Conservation (phyloP, 2,888 invertebrate species). For the Drosophila lutescens region DNA sequence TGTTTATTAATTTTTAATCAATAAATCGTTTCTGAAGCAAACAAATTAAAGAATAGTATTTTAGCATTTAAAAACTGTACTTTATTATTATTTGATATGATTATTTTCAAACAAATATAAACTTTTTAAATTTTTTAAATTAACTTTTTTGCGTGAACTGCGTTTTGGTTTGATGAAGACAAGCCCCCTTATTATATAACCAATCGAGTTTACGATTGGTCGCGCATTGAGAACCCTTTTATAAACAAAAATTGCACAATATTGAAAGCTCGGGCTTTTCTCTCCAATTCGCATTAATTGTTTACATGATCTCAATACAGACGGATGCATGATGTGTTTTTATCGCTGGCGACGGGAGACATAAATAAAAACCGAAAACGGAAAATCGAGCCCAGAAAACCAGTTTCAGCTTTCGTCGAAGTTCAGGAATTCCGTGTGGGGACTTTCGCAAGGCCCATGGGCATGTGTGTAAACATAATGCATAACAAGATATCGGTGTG, state of each 20-base stretch:
- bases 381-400: slow-evolving; percentile 29
- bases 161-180: background rate
- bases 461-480: slow-evolving; percentile 33
- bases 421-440: slow-evolving; percentile 60
- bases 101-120: no score
- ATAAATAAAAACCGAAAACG: slow-evolving; percentile 17
- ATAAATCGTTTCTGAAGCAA: no score
- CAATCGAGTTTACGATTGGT: slow-evolving; percentile 5
- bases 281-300: slow-evolving; percentile 26
- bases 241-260: slow-evolving; percentile 42
- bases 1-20: no score
- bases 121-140: background rate
- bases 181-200: slow-evolving; percentile 35
- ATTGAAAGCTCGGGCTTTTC: slow-evolving; percentile 13
- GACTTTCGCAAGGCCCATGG: slow-evolving; percentile 61
- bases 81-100: no score
- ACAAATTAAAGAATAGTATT: no score
- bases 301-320: slow-evolving; percentile 29
- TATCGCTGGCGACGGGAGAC: slow-evolving; percentile 13
- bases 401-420: slow-evolving; percentile 64
- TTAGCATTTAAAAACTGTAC: no score
- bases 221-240: slow-evolving; percentile 32
- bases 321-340: slow-evolving; percentile 29
- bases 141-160: background rate
- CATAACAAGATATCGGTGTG: slow-evolving; percentile 33